Conservation (phyloP, 2,888 invertebrate genomes). For the Volucella bombylans region DNA sequence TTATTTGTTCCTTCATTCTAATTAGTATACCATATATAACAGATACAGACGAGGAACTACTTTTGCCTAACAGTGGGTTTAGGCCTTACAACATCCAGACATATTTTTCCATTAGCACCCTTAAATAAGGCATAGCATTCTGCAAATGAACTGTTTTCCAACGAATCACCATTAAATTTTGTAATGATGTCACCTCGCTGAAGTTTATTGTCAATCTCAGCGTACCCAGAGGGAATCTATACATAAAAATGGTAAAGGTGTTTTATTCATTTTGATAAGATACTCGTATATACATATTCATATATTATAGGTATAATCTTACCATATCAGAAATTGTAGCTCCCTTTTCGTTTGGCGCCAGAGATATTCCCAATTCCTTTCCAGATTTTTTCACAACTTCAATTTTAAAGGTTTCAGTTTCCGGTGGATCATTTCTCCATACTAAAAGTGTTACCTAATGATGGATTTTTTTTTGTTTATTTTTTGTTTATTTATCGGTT, state of each 20-base stretch:
- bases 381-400: slow-evolving; percentile 94
- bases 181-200: slow-evolving; percentile 96
- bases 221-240: slow-evolving; percentile 93
- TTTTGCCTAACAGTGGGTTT: slow-evolving; percentile 84
- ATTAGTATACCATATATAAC: background rate
- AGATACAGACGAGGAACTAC: slow-evolving; percentile 9
- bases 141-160: slow-evolving; percentile 89
- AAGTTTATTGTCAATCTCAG: slow-evolving; percentile 93
- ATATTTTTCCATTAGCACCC: slow-evolving; percentile 91
- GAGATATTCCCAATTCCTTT: slow-evolving; percentile 93
- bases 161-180: slow-evolving; percentile 93
- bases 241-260: slow-evolving; percentile 34
- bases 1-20: background rate
- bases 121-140: slow-evolving; percentile 95
- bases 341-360: slow-evolving; percentile 91
- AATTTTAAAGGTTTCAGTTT: slow-evolving; percentile 89
- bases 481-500: too few relatives aligned
- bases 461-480: slow-evolving; percentile 9
- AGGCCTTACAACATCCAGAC: slow-evolving; percentile 92
- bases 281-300: background rate
- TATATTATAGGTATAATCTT: slow-evolving; percentile 80
- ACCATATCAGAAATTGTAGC: slow-evolving; percentile 97
- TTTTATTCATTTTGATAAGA: background rate
- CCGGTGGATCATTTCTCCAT: slow-evolving; percentile 89
- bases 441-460: slow-evolving; percentile 91